phyloP scores from a whole-genome alignment of 23 tunicate species.

The Corella eumyota region DNA sequence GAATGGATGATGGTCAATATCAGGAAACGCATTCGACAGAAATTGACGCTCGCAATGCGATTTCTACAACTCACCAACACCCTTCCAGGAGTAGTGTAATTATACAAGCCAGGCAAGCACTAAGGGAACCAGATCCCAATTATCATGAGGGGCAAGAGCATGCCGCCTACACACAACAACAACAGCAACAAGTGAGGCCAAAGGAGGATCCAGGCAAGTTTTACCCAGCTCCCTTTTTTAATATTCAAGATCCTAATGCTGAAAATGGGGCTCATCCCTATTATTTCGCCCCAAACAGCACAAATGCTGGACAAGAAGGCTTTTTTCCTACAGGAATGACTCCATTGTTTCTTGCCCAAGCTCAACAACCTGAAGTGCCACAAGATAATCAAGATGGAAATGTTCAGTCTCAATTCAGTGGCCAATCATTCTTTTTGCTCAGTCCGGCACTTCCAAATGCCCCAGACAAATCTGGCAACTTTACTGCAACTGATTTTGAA shows the following conservation, averaged over 20 bases:
- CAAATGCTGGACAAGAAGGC: slow-evolving; percentile 8
- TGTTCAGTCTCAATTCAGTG: slow-evolving; percentile 26
- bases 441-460: slow-evolving; percentile 54
- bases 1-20: no score
- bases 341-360: slow-evolving; percentile 31
- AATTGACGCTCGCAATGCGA: slow-evolving; percentile 2
- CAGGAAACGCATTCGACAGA: neutral
- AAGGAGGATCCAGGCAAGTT: slow-evolving; percentile 11
- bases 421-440: slow-evolving; percentile 31
- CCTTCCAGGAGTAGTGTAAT: slow-evolving; percentile 27
- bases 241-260: slow-evolving; percentile 21
- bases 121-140: neutral
- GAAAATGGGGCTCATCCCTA: slow-evolving; percentile 31
- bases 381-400: slow-evolving; percentile 21
- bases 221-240: slow-evolving; percentile 38
- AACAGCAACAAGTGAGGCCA: no score
- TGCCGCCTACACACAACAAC: slow-evolving; percentile 1
- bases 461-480: slow-evolving; percentile 38
- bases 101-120: slow-evolving; percentile 18
- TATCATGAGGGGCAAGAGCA: slow-evolving; percentile 1
- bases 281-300: slow-evolving; percentile 32
- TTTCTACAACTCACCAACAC: neutral
- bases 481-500: slow-evolving; percentile 47
- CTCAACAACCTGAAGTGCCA: slow-evolving; percentile 30
- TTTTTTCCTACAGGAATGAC: slow-evolving; percentile 31